phyloP scores from a whole-genome alignment of 2,888 invertebrate species.

The Calliphora vomitoria region DNA sequence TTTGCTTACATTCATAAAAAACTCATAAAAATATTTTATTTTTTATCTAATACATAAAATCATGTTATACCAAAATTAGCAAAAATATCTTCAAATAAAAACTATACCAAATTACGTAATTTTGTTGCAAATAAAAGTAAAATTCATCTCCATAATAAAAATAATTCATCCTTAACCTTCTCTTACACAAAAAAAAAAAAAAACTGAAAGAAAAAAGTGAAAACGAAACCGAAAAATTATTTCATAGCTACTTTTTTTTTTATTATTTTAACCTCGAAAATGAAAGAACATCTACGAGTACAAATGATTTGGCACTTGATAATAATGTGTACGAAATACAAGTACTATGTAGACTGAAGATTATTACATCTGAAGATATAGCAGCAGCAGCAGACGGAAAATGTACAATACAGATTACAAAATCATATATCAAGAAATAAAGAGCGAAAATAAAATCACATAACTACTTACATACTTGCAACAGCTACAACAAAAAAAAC shows the following conservation, averaged over 20 bases:
- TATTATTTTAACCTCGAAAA: constrained; percentile 2
- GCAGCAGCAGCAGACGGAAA: not conserved
- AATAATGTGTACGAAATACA: constrained; percentile 42
- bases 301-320: constrained; percentile 48
- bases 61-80: too few species aligned
- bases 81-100: too few species aligned
- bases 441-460: constrained; percentile 34
- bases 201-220: constrained; percentile 4
- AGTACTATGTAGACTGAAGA: not conserved
- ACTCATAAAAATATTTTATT: too few species aligned
- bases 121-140: not conserved
- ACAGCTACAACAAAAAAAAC: not conserved
- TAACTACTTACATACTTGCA: not conserved
- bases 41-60: too few species aligned
- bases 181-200: not conserved
- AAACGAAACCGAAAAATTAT: constrained; percentile 24
- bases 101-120: too few species aligned
- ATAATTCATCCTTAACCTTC: constrained; percentile 24
- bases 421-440: constrained; percentile 1
- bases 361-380: constrained; percentile 3
- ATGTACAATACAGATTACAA: constrained; percentile 28
- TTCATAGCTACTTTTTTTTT: not conserved
- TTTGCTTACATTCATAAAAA: too few species aligned
- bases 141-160: not conserved
- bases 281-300: not conserved